phyloP scores from a whole-genome alignment of 2,888 invertebrate genomes.

The Amphipoea oculea region DNA sequence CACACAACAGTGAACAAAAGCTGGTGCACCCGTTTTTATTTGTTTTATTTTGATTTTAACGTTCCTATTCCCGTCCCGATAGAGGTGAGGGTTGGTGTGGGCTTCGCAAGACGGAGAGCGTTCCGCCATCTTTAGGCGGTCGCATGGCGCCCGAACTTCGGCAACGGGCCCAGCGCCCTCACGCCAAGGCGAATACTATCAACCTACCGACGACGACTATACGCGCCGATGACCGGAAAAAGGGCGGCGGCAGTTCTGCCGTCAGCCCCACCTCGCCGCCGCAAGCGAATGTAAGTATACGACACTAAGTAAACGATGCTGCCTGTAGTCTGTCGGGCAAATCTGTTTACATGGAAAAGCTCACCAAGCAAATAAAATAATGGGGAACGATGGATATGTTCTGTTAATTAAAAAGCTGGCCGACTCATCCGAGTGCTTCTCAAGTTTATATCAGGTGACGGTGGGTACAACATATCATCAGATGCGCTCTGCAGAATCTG shows the following conservation, averaged over 20 bases:
- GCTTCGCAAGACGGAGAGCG: slow-evolving; percentile 86
- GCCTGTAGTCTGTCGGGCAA: slow-evolving; percentile 5
- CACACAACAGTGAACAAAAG: slow-evolving; percentile 60
- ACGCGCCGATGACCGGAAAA: slow-evolving; percentile 80
- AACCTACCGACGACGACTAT: slow-evolving; percentile 89
- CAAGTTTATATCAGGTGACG: not conserved
- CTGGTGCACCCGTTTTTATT: slow-evolving; percentile 79
- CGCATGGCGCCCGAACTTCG: slow-evolving; percentile 81
- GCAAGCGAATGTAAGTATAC: slow-evolving; percentile 84
- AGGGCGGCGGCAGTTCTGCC: slow-evolving; percentile 72
- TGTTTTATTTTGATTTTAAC: slow-evolving; percentile 76
- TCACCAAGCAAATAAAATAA: not conserved
- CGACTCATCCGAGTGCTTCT: not conserved
- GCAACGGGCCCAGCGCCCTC: slow-evolving; percentile 83
- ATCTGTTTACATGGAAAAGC: slow-evolving; percentile 38
- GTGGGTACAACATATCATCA: not conserved
- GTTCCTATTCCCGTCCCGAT: slow-evolving; percentile 80
- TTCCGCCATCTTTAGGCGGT: slow-evolving; percentile 83
- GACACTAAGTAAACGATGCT: not conserved
- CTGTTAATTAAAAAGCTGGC: not conserved
- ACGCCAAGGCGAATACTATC: slow-evolving; percentile 91
- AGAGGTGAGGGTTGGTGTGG: slow-evolving; percentile 85
- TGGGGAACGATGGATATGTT: not conserved
- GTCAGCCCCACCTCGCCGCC: slow-evolving; percentile 85
- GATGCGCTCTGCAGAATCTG: not conserved